Base-by-base conservation (phyloP, 2,113 vertebrate species). In the Mellivora capensis region DNA sequence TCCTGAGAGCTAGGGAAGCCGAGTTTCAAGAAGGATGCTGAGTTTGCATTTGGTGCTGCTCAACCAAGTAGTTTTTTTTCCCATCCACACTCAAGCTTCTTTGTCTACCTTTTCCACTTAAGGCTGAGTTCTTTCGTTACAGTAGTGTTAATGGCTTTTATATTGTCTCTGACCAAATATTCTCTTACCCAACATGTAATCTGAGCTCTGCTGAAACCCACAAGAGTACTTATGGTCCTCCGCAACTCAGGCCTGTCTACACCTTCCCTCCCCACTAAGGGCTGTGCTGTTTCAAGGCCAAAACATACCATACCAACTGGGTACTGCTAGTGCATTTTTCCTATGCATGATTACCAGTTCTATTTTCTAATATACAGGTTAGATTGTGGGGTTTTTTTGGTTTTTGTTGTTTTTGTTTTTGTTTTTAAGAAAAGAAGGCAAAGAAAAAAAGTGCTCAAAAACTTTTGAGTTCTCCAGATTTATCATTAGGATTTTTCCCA, bases 121-220 rank as follows among this genome's bases (percentile, higher is more conserved):
- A 11, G 44, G 29, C 80, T 97, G 61, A 94, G 20, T 91, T 96
- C 76, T 76, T 47, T 90, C 37, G 83, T 82, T 47, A 88, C n/a
- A 47, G 6, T 29, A 87, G 76, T 87, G 87, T 49, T 95, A 90
- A 95, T 95, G 85, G 85, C 29, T 93, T 95, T 94, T 90, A 77
- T 77, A 47, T 88, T 44, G 49, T 92, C 81, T 39, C 87, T 90
- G 64, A 52, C 62, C 76, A 96, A 90, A 81, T 72, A 81, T 31
- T 76, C 49, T 42, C 42, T 84, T 49, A 9, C 69, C 31, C 37
- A 18, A 0, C n/a, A 11, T 59, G 69, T 84, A 90, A 95, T 90
- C 14, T 44, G 94, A 96, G 42, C 96, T 92, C 79, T 39, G 18
- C n/a, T 71, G 90, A 90, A 96, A 94, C 82, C 61, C 90, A 31